These are phyloP conservation scores for Scomber japonicus DNA, from an alignment of 2,113 vertebrate genomes.

Conservation along the genomic window DNA sequence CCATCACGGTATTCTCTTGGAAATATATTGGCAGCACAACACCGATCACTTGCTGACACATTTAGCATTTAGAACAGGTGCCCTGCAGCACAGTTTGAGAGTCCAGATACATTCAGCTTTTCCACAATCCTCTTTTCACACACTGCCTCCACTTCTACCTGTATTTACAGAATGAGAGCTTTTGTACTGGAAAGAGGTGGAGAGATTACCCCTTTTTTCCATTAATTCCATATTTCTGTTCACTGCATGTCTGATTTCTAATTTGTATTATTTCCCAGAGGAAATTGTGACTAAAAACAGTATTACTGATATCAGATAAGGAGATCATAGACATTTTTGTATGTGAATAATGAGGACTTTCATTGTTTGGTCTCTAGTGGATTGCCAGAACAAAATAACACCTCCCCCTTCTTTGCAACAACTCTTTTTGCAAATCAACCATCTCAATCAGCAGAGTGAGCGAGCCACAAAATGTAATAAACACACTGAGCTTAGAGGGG, in stretches of 20 bases:
- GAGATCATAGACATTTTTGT: conserved; percentile 42
- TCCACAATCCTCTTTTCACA: conserved; percentile 63
- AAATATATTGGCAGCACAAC: conserved; percentile 38
- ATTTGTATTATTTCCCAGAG: conserved; percentile 31
- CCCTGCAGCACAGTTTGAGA: conserved; percentile 62
- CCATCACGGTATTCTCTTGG: conserved; percentile 20
- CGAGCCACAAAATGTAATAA: conserved; percentile 32
- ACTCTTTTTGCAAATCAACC: conserved; percentile 50
- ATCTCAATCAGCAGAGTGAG: conserved; percentile 34
- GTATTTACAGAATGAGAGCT: conserved; percentile 33
- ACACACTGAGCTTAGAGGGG: conserved; percentile 20
- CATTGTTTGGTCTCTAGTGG: conserved; percentile 45
- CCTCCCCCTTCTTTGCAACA: conserved; percentile 60
- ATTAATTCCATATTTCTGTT: conserved; percentile 13
- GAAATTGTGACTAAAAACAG: conserved; percentile 36
- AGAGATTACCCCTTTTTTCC: neutral
- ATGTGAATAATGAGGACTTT: conserved; percentile 60
- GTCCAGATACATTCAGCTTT: conserved; percentile 52
- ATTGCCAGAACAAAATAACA: conserved; percentile 66
- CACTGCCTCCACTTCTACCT: conserved; percentile 34
- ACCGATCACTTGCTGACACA: conserved; percentile 43
- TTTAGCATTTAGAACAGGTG: conserved; percentile 73
- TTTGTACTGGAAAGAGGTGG: conserved; percentile 7
- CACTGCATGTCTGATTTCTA: conserved; percentile 15
- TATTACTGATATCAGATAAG: conserved; percentile 41